phyloP scores from a whole-genome alignment of 2,888 invertebrate genomes.

The Temnothorax unifasciatus region DNA sequence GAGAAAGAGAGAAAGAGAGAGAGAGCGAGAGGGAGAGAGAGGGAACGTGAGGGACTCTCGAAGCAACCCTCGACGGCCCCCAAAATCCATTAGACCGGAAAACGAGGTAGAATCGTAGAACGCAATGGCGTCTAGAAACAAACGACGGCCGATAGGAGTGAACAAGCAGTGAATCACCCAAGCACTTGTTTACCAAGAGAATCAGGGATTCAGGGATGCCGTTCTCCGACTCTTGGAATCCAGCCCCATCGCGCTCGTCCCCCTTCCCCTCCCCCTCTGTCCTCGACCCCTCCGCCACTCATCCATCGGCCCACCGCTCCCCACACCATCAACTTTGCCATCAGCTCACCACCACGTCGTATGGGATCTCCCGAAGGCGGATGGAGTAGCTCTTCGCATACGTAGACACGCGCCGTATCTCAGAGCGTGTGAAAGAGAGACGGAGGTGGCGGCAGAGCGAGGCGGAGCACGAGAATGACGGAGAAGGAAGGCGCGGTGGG shows the following conservation, averaged over 20 bases:
- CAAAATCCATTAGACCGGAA: conserved; percentile 84
- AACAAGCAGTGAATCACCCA: conserved; percentile 86
- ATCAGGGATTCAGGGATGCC: conserved; percentile 85
- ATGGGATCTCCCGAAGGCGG: conserved; percentile 51
- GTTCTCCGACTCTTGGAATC: conserved; percentile 80
- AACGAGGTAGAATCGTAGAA: conserved; percentile 82
- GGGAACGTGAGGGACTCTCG: conserved; percentile 54
- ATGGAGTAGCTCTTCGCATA: conserved; percentile 54
- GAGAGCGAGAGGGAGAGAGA: neutral
- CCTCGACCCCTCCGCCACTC: conserved; percentile 1
- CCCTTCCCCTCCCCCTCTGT: neutral
- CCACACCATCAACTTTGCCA: conserved; percentile 46
- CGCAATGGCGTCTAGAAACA: conserved; percentile 85
- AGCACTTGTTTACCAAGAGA: conserved; percentile 85
- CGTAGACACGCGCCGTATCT: conserved; percentile 51
- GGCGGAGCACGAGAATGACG: conserved; percentile 3
- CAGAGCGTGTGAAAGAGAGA: conserved; percentile 39
- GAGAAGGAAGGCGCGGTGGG: conserved; percentile 21
- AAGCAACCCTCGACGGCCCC: conserved; percentile 66
- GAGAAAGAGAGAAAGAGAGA: neutral
- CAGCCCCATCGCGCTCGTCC: conserved; percentile 72
- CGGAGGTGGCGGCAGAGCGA: conserved; percentile 36
- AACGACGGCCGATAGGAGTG: conserved; percentile 84
- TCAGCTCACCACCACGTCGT: conserved; percentile 55
- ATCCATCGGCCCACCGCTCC: conserved; percentile 32